phyloP scores from a whole-genome alignment of 2,888 invertebrate genomes.

The Heliconius hortense region DNA sequence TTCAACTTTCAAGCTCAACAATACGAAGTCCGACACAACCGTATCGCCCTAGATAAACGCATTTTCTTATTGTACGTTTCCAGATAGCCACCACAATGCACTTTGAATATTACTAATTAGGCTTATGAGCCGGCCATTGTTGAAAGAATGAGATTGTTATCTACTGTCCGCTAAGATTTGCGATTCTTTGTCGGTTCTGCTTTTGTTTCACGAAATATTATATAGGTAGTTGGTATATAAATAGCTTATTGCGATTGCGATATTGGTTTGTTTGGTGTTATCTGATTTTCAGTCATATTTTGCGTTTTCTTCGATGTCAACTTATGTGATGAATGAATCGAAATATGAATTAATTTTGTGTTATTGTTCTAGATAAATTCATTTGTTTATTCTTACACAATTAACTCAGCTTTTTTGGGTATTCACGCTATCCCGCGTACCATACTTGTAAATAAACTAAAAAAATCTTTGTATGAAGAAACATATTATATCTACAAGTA shows the following conservation, averaged over 20 bases:
- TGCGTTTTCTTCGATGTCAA: not conserved
- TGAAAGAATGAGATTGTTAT: constrained; percentile 81
- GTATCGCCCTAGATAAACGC: constrained; percentile 79
- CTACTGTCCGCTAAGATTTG: constrained; percentile 79
- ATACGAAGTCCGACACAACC: constrained; percentile 68
- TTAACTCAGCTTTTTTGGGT: no score
- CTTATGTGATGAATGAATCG: not conserved
- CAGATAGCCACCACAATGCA: constrained; percentile 76
- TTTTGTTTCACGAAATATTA: constrained; percentile 73
- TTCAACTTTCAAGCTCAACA: constrained; percentile 51
- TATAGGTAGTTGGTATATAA: constrained; percentile 36
- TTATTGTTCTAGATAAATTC: no score
- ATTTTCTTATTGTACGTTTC: constrained; percentile 76
- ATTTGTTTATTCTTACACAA: no score
- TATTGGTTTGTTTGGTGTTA: constrained; percentile 17
- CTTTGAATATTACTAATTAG: constrained; percentile 82
- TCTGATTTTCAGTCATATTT: constrained; percentile 12
- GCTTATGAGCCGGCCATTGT: constrained; percentile 80
- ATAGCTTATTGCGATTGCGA: constrained; percentile 42
- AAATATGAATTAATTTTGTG: not conserved
- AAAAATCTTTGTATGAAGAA: no score
- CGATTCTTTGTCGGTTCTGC: constrained; percentile 79
- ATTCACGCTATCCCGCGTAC: no score
- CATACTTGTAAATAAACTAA: no score
- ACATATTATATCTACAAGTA: no score